phyloP scores from a whole-genome alignment of 2,888 invertebrate genomes.

The Copidosoma aretas region DNA sequence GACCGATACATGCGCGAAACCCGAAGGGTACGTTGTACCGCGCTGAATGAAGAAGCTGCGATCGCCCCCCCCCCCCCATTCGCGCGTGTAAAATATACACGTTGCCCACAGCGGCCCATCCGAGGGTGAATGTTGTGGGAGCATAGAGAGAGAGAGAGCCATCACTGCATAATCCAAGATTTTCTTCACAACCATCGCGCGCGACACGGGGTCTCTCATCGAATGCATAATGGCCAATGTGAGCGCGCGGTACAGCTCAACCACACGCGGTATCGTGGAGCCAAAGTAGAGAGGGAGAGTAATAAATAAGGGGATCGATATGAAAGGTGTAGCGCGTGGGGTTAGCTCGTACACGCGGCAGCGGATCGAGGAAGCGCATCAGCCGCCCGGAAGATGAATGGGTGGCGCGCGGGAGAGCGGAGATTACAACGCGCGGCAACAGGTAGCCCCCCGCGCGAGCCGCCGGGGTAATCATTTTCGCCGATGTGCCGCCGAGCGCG shows the following conservation, averaged over 20 bases:
- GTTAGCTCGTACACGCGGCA: not conserved
- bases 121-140: too few species aligned
- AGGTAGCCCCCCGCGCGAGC: conserved; percentile 24
- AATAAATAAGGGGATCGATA: too few species aligned
- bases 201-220: too few species aligned
- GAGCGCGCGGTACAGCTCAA: too few species aligned
- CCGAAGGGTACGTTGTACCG: conserved; percentile 23
- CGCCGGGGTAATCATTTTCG: conserved; percentile 28
- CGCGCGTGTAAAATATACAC: too few species aligned
- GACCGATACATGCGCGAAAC: not conserved
- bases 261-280: not conserved
- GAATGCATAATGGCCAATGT: too few species aligned
- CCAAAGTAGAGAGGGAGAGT: not conserved
- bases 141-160: too few species aligned
- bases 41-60: conserved; percentile 12
- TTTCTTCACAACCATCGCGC: too few species aligned
- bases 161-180: too few species aligned
- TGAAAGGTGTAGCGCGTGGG: not conserved
- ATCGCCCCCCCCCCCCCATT: too few species aligned
- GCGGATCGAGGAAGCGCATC: not conserved
- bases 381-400: conserved; percentile 23
- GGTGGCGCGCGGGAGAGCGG: conserved; percentile 31
- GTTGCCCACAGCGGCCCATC: too few species aligned
- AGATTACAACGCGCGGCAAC: conserved; percentile 31
- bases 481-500: conserved; percentile 10